phyloP scores from a whole-genome alignment of 2,797 vertebrate genomes.

The Pseudomugil gertrudae region DNA sequence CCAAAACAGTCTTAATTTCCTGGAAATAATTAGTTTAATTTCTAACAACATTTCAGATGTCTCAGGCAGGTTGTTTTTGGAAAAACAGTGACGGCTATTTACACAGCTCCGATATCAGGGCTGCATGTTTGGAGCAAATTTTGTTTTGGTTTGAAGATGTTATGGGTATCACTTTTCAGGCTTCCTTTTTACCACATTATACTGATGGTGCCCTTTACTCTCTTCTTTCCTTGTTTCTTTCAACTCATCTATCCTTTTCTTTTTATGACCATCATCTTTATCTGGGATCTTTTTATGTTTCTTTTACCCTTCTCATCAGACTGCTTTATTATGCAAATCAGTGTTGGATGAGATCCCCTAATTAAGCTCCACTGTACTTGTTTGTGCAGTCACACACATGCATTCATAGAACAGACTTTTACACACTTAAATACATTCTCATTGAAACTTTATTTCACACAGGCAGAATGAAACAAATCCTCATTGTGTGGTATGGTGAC shows the following conservation, averaged over 20 bases:
- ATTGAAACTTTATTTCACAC: slow-evolving; percentile 31
- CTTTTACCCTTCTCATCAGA: slow-evolving; percentile 60
- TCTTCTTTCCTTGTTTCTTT: slow-evolving; percentile 22
- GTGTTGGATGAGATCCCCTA: slow-evolving; percentile 74
- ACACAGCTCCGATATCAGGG: neutral
- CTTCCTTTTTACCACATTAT: slow-evolving; percentile 20
- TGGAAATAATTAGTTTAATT: slow-evolving; percentile 21
- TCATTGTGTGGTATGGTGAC: slow-evolving; percentile 39
- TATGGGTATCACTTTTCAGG: slow-evolving; percentile 13
- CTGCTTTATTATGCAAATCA: slow-evolving; percentile 77
- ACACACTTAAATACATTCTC: slow-evolving; percentile 12
- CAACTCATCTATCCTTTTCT: slow-evolving; percentile 29
- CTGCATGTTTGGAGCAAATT: neutral
- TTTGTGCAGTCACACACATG: slow-evolving; percentile 16
- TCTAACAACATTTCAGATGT: slow-evolving; percentile 7
- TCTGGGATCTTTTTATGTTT: slow-evolving; percentile 46
- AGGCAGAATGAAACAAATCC: slow-evolving; percentile 21
- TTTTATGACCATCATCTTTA: slow-evolving; percentile 38
- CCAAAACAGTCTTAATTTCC: slow-evolving; percentile 10
- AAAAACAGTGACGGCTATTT: slow-evolving; percentile 4
- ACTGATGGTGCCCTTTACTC: slow-evolving; percentile 12
- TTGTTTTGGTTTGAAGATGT: no score
- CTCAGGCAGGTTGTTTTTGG: slow-evolving; percentile 11
- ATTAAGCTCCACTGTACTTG: slow-evolving; percentile 68
- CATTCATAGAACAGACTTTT: slow-evolving; percentile 2